These are phyloP conservation scores for Rissa tridactyla DNA, from an alignment of 2,113 vertebrate genomes.

Conservation along the genomic window DNA sequence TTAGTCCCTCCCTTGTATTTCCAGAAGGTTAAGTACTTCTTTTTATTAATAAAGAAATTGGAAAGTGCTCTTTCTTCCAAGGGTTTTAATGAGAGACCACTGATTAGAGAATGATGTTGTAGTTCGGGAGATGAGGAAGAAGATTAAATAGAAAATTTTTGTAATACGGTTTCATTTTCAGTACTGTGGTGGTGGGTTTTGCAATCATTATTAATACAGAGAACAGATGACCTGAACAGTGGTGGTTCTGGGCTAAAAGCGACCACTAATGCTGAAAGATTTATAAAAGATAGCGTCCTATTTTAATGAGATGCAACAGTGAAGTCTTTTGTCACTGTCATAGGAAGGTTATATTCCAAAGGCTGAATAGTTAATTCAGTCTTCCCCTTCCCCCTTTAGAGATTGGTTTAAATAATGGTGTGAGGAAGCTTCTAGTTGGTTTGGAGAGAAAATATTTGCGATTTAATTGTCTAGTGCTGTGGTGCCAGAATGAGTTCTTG, in stretches of 20 bases:
- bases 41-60: background rate
- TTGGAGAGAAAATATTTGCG: constrained; percentile 1
- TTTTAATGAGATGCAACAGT: background rate
- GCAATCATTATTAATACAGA: background rate
- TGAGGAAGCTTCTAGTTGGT: background rate
- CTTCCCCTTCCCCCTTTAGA: background rate
- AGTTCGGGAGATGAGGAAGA: background rate
- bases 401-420: background rate
- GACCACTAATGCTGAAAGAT: background rate
- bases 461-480: background rate
- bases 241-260: background rate
- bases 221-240: background rate
- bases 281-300: background rate
- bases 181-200: background rate
- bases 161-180: background rate
- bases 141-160: background rate
- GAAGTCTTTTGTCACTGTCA: background rate
- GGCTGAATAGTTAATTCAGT: background rate
- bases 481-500: background rate
- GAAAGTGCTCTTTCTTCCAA: background rate
- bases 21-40: background rate
- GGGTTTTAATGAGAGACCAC: background rate
- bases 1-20: background rate
- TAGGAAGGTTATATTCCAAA: background rate
- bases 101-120: background rate